Base-by-base conservation (phyloP, 2,888 invertebrate species). In the Pachydiplax longipennis region DNA sequence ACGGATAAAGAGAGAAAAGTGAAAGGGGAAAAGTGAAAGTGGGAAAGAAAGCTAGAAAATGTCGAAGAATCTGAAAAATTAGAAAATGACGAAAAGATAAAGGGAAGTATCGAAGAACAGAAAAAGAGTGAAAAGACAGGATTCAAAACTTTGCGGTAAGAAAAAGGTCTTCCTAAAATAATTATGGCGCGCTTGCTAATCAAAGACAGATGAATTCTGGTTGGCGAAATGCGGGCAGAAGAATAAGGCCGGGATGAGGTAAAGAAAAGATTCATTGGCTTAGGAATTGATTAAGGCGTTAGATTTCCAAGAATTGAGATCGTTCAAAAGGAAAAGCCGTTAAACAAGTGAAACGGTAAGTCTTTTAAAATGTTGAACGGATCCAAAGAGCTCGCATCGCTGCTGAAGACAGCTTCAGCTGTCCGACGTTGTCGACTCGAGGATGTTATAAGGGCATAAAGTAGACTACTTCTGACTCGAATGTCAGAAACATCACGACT, bases 401-500 rank as follows among this genome's bases (percentile, higher is more conserved):
- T 83, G 83, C 2, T 18, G 35, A 25, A 83, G 83, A 58, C 58
- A 83, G 83, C 83, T 44, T 35, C n/a, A 15, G 25, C 82, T 22
- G 82, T 82, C 82, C 82, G 44, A 48, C 13, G 48, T 10, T 48
- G 44, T 35, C 53, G 83, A 35, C 83, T 58, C 58, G 58, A 58
- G 53, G 35, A 83, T 58, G 58, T 31, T 83, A 58, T 58, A 35
- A 83, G 83, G 48, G 35, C 35, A 53, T 18, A 53, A 83, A 83
- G 83, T 83, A 18, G 83, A 35, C 48, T 83, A 53, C 83, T 83
- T 83, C 53, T 83, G 83, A 83, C 83, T 48, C 0, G 35, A 35
- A 31, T 83, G 58, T 83, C 83, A 58, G 83, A 31, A 58, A 35
- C 83, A 58, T 31, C 22, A 58, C 31, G 58, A 22, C 35, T 15